A percentile compares a stretch with the other conserved stretches of the same genome.
phyloP scores from a whole-genome alignment of 2,797 vertebrate species.

The Epinephelus coioides region DNA sequence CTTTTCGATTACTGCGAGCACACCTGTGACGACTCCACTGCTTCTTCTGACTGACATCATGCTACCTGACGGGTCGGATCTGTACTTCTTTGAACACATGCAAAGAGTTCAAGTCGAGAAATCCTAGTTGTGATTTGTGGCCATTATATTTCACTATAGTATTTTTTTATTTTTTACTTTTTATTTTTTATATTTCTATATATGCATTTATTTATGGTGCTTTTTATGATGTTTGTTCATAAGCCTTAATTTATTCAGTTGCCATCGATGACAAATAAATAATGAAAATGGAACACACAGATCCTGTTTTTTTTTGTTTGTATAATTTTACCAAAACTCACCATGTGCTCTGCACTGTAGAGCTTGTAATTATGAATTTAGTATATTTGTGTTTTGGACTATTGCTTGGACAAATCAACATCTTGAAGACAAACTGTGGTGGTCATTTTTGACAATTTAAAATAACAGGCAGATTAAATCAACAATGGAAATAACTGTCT shows the following conservation, averaged over 20 bases:
- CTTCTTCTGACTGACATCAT: constrained; percentile 50
- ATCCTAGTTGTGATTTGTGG: constrained; percentile 78
- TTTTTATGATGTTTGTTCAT: constrained; percentile 91
- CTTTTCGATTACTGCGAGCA: constrained; percentile 43
- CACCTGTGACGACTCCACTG: constrained; percentile 26
- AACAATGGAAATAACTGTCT: too few species aligned
- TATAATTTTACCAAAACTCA: background rate
- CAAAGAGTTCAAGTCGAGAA: constrained; percentile 64
- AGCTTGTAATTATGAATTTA: background rate
- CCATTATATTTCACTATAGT: constrained; percentile 84
- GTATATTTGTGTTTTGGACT: background rate
- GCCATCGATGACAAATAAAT: constrained; percentile 89
- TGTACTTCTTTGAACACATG: constrained; percentile 52
- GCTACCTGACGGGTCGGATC: constrained; percentile 50
- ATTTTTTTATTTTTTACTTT: constrained; percentile 84
- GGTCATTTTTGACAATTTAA: background rate
- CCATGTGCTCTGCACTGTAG: background rate
- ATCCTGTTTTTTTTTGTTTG: constrained; percentile 24
- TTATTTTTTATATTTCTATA: constrained; percentile 86
- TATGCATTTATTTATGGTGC: constrained; percentile 90
- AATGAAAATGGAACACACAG: constrained; percentile 70
- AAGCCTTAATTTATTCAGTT: constrained; percentile 90
- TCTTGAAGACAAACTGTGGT: background rate
- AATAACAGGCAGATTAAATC: background rate
- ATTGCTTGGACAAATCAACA: background rate